Conservation (phyloP, 2,113 vertebrate genomes). For the Atrichornis clamosus region DNA sequence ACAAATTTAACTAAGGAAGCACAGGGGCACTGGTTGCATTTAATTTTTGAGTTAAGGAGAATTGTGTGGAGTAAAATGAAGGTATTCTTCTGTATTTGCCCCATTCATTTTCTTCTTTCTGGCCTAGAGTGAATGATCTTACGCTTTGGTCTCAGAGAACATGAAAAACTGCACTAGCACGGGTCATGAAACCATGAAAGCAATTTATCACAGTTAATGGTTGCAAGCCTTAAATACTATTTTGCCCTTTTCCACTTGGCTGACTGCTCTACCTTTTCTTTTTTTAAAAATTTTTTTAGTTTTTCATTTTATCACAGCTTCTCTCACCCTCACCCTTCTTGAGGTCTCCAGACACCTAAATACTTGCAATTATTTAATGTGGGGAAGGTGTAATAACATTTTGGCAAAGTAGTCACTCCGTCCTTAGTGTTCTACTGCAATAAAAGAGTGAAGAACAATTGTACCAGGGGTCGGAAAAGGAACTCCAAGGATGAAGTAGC, state of each 20-base stretch:
- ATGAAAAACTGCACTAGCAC: neutral
- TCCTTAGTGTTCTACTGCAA: neutral
- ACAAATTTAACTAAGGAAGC: neutral
- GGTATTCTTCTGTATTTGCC: neutral
- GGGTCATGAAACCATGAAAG: neutral
- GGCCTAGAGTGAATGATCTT: neutral
- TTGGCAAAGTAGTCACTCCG: neutral
- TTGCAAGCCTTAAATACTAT: neutral
- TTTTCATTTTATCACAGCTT: neutral
- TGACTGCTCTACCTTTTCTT: neutral
- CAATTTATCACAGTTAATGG: neutral
- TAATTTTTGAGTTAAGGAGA: neutral
- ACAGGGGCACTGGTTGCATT: rapidly evolving
- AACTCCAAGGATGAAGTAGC: neutral
- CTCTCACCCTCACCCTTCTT: neutral
- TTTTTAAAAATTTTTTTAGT: too few relatives aligned
- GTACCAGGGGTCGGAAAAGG: neutral
- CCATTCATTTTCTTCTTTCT: neutral
- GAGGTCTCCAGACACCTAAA: neutral
- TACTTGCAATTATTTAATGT: neutral
- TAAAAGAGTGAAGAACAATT: neutral
- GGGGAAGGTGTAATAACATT: neutral
- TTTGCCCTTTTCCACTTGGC: neutral
- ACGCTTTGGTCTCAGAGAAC: neutral
- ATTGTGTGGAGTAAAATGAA: neutral